phyloP scores from a whole-genome alignment of 2,113 vertebrate species.

The Etheostoma cragini region DNA sequence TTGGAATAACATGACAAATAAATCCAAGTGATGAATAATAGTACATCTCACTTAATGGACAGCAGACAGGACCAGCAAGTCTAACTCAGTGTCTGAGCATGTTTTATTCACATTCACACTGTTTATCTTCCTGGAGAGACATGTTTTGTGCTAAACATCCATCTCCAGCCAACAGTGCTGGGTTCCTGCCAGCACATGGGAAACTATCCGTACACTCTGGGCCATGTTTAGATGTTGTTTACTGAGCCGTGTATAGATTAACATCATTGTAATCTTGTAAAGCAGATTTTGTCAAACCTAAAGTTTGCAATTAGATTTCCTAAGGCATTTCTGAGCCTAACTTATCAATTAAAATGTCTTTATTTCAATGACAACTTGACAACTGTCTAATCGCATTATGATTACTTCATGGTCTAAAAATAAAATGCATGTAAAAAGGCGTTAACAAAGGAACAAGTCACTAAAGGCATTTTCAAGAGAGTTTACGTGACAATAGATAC shows the following conservation, averaged over 20 bases:
- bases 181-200: slow-evolving; percentile 40
- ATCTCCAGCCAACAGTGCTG: slow-evolving; percentile 18
- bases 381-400: not conserved
- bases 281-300: not conserved
- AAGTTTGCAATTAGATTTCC: not conserved
- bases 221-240: slow-evolving; percentile 29
- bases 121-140: slow-evolving; percentile 28
- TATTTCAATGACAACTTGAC: not conserved
- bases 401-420: not conserved
- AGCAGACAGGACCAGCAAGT: not conserved
- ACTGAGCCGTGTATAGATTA: not conserved
- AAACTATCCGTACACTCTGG: slow-evolving; percentile 28
- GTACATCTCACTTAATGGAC: not conserved
- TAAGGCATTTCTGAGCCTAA: not conserved
- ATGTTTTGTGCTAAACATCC: slow-evolving; percentile 26
- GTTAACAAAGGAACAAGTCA: not conserved
- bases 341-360: not conserved
- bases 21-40: not conserved
- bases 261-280: not conserved
- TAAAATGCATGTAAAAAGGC: not conserved
- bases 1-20: not conserved
- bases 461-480: too few species aligned
- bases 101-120: slow-evolving; percentile 28
- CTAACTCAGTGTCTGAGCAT: not conserved
- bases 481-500: too few species aligned